Evolutionary conservation across 2,888 invertebrate species (phyloP), one percentile per base, ranked within the genome.

Genomic region (Ernsta delagoae): DNA sequence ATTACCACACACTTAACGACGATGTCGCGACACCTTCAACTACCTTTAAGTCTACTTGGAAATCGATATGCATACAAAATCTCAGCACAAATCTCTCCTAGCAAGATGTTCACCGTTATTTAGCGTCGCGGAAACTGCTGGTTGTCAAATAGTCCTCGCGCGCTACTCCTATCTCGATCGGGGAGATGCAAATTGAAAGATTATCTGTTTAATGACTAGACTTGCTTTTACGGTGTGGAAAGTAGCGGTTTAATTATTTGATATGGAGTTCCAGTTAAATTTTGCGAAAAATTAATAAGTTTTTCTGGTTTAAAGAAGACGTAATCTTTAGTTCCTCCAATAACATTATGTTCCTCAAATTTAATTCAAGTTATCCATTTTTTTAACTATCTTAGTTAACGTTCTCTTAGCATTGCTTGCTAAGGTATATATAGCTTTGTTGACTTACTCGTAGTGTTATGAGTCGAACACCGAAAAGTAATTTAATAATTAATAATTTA

Each of bases 161-260:
- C 59, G 12, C 53, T 36, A 36, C 36, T 36, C 43, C 57, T 68
- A 50, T 62, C 68, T 69, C 61, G 68, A 57, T 63, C 41, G 56
- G 54, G 16, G 67, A 68, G 68, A 69, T 69, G 63, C 57, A 69
- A 63, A 63, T 69, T 69, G 59, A 69, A 69, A 63, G 69, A 69
- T 69, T 69, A 69, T 68, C 68, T 68, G 48, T 41, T 69, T 63
- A 63, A 69, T 69, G 64, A 56, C 45, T 64, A 56, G 56, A 50
- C 31, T 12, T 41, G 63, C 36, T 41, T 9, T 7, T 16, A 43
- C 45, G 12, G 64, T 56, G 64, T 7, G 16, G 41, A n/a, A 9
- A 24, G 12, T 39, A 53, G 56, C 56, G 54, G 39, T n/a, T 34
- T 56, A 56, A n/a, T 16, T 24, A 53, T 53, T 53, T 16, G 50